phyloP scores from a whole-genome alignment of 2,797 vertebrate genomes.

The Potorous gilbertii region DNA sequence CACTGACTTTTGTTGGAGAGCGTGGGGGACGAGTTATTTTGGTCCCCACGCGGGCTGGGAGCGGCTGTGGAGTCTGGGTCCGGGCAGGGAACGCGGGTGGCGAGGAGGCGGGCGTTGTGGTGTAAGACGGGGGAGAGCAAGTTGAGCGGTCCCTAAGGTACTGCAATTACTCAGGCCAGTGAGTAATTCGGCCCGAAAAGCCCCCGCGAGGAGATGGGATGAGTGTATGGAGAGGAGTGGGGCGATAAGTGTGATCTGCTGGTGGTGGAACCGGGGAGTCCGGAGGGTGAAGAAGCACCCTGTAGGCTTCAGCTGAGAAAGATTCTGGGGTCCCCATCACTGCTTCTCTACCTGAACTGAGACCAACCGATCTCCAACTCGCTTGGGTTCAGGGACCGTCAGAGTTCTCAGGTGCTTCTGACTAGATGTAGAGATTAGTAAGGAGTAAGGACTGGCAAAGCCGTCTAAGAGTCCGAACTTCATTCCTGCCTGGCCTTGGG shows the following conservation, averaged over 20 bases:
- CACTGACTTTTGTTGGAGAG: slow-evolving; percentile 55
- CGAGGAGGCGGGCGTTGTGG: slow-evolving; percentile 66
- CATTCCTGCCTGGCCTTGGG: not conserved
- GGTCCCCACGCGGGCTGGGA: slow-evolving; percentile 64
- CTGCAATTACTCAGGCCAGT: slow-evolving; percentile 77
- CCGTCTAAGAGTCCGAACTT: not conserved
- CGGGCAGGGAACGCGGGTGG: slow-evolving; percentile 67
- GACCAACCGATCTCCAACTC: not conserved
- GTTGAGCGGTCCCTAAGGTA: slow-evolving; percentile 60
- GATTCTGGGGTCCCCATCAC: not conserved
- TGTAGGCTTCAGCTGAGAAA: not conserved
- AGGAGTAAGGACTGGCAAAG: not conserved
- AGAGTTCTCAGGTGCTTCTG: not conserved
- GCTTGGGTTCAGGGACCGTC: not conserved
- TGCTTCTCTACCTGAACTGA: not conserved
- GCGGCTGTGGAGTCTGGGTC: slow-evolving; percentile 67
- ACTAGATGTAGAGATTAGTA: not conserved
- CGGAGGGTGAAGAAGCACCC: not conserved
- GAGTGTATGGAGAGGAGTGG: not conserved
- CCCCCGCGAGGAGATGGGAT: slow-evolving; percentile 64
- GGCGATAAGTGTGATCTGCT: not conserved
- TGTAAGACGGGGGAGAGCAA: slow-evolving; percentile 52
- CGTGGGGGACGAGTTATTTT: slow-evolving; percentile 78
- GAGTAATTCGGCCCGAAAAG: slow-evolving; percentile 73
- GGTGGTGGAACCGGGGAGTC: not conserved